Base-by-base conservation (phyloP, 2,797 vertebrate genomes). In the Notamacropus eugenii region DNA sequence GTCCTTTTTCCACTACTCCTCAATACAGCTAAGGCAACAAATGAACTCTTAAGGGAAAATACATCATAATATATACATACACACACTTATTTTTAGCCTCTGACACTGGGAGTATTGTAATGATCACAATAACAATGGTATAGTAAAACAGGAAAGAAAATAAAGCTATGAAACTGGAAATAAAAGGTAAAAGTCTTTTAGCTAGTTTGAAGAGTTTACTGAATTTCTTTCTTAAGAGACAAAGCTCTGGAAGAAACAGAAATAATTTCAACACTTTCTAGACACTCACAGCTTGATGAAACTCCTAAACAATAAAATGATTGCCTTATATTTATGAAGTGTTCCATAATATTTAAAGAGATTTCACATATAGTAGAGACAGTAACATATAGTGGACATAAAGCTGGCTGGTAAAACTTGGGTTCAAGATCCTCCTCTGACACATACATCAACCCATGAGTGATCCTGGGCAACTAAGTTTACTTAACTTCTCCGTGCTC, bases 271-370 rank as follows among this genome's bases (percentile, higher is more conserved):
- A 82, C 74, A 24, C n/a, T 82, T 82, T 82, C 62, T 28, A 82
- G 19, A 9, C 94, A 95, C 56, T 2, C 91, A 93, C 87, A 24
- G 55, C 50, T 11, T 93, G 31, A 13, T 92, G 40, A 96, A 27
- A 93, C 16, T 90, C 55, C 93, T 95, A 96, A 93, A 91, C 91
- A 97, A 10, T 40, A 82, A 46, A 95, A 92, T 59, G 22, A 67
- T 14, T 55, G 29, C 14, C 27, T 92, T 94, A 94, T 11, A 52
- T 46, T 95, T 31, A 90, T 1, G 59, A 5, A 94, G 29, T 40
- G 67, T 74, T 74, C 19, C 8, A 27, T 27, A 82, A 27, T 46
- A 82, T 59, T 95, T 96, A 91, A 96, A 90, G 56, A 67, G 93
- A 87, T 93, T 96, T 93, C 90, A 90, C 10, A 74, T 91, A 57